Conservation (phyloP, 2,888 invertebrate species). For the Orthosia incerta region DNA sequence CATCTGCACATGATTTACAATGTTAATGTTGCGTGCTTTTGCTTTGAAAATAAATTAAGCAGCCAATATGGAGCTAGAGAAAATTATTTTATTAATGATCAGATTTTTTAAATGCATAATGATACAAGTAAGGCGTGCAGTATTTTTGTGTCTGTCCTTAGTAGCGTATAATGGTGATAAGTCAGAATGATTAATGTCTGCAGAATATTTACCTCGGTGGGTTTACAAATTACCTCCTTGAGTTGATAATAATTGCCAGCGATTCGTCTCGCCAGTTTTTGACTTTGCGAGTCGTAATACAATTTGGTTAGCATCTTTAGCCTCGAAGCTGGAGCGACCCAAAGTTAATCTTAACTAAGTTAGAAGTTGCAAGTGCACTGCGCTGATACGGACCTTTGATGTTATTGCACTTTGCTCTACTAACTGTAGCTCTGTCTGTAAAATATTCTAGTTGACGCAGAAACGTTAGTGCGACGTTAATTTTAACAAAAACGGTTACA, state of each 20-base stretch:
- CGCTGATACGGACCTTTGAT: conserved; percentile 62
- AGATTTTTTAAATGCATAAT: conserved; percentile 64
- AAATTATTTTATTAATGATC: conserved; percentile 76
- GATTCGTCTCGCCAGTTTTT: conserved; percentile 52
- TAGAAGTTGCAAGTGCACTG: conserved; percentile 64
- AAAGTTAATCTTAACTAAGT: conserved; percentile 63
- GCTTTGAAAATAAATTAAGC: conserved; percentile 74
- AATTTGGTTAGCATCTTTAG: conserved; percentile 56
- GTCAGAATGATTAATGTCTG: conserved; percentile 17
- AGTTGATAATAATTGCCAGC: conserved; percentile 32
- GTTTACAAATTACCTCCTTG: conserved; percentile 19
- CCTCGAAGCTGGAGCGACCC: conserved; percentile 51
- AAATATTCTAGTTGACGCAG: conserved; percentile 40
- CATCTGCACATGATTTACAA: conserved; percentile 77
- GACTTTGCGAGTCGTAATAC: conserved; percentile 46
- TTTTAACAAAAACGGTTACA: conserved; percentile 60
- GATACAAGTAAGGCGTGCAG: conserved; percentile 49
- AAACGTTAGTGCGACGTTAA: conserved; percentile 35
- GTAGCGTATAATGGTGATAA: conserved; percentile 32
- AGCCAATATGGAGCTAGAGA: conserved; percentile 70
- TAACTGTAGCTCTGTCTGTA: conserved; percentile 40
- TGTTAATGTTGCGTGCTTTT: conserved; percentile 78
- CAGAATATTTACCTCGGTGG: conserved; percentile 11
- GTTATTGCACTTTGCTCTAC: conserved; percentile 56
- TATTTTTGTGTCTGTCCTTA: conserved; percentile 38